These are phyloP conservation scores for Indicator indicator DNA, from an alignment of 2,113 vertebrate genomes.

Conservation along the genomic window DNA sequence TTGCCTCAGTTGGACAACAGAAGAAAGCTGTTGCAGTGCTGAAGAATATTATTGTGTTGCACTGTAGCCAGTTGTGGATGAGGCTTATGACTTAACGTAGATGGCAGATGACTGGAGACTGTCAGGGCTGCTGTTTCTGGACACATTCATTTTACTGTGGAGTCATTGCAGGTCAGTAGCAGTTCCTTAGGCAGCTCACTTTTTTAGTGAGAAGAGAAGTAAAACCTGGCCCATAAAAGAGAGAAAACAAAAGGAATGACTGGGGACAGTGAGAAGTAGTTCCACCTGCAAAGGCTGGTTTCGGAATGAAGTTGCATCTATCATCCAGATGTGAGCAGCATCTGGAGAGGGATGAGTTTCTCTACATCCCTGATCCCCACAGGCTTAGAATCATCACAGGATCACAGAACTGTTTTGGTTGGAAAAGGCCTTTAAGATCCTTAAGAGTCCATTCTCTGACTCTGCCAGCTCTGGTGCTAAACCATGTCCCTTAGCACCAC, in stretches of 20 bases:
- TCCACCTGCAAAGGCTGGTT: neutral
- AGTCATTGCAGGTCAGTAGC: neutral
- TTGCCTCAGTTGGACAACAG: neutral
- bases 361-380: neutral
- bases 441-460: too few species aligned
- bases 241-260: neutral
- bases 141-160: neutral
- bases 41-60: neutral
- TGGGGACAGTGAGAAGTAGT: neutral
- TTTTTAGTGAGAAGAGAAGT: constrained; percentile 15
- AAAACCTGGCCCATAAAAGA: neutral
- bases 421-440: too few species aligned
- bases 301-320: neutral
- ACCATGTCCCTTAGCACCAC: too few species aligned
- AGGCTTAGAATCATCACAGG: neutral
- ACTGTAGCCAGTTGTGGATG: neutral
- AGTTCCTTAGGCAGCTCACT: neutral
- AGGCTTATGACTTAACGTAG: neutral
- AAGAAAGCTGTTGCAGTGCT: neutral
- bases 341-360: neutral
- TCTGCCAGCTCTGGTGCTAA: too few species aligned
- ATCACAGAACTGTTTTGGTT: too few species aligned
- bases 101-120: neutral
- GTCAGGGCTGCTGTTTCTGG: neutral
- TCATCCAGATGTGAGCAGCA: neutral